Base-by-base conservation (phyloP, 2,888 invertebrate genomes). In the Prenolepis imparis region DNA sequence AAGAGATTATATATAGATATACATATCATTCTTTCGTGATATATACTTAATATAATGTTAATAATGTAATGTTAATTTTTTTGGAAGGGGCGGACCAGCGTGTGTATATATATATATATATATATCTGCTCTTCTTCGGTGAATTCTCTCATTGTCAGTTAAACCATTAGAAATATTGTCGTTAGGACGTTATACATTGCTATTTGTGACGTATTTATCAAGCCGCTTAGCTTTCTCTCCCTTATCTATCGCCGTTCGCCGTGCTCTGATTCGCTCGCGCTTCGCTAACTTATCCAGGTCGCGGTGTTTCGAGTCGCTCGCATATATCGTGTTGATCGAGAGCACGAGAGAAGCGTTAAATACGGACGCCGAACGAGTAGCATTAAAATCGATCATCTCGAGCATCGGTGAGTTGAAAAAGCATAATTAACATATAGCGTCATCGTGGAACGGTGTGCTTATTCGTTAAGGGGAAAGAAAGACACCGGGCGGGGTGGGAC, bases 111-210 rank as follows among this genome's bases (percentile, higher is more conserved):
- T 68, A 44, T 78, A 28, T 28, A 28, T 28, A 55, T 44, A 68
- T 59, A 32, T 68, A 44, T 78, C 32, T 68, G 66, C 44, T 74
- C 21, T 59, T 24, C 5, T 84, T 84, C 86, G 86, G 84, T 84
- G 83, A 55, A 66, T 82, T 80, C 61, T 73, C 75, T 88, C 28
- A 28, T 28, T 28, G 28, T 28, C 86, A 86, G 80, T 90, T 89
- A 90, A 90, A 90, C 83, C 84, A 85, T 90, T 89, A 90, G 86
- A 90, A 85, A 90, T 90, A 94, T 94, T 93, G 94, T 94, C 94
- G 92, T 93, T 90, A 91, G 94, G 94, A 94, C 94, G 94, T 94
- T 93, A 92, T 92, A 91, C 90, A 93, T 94, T 93, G 90, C 92
- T 92, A 91, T 91, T 87, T 92, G 89, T 91, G 88, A 90, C 89